Conservation (phyloP, 2,113 vertebrate genomes). For the Alaudala cheleensis region DNA sequence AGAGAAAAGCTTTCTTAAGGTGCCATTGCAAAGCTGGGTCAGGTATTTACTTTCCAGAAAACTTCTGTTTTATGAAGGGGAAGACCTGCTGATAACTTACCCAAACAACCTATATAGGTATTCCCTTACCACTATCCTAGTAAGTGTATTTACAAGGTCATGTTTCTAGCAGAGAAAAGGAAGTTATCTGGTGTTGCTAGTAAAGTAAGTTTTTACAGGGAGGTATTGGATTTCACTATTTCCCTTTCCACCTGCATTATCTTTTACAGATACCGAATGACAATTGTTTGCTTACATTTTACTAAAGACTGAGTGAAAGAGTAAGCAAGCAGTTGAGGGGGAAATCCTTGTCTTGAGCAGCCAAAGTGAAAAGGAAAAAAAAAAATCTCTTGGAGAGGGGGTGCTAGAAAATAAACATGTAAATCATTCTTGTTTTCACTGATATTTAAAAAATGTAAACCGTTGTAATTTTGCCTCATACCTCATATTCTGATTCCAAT, state of each 20-base stretch:
- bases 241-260: slow-evolving; percentile 30
- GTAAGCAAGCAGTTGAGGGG: background rate
- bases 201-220: background rate
- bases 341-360: background rate
- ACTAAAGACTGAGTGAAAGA: background rate
- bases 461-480: background rate
- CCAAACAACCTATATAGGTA: background rate
- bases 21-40: background rate
- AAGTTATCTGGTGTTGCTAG: slow-evolving; percentile 30
- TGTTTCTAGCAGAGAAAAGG: slow-evolving; percentile 14
- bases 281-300: slow-evolving; percentile 41
- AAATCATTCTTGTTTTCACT: background rate
- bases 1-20: background rate
- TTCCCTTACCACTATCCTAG: background rate
- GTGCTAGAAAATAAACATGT: background rate
- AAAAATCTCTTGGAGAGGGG: background rate
- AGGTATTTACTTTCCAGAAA: background rate
- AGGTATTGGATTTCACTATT: slow-evolving; percentile 21
- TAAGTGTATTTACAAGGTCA: background rate
- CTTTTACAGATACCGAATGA: slow-evolving; percentile 43
- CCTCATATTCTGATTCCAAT: background rate
- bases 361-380: background rate
- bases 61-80: background rate
- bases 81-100: slow-evolving; percentile 7
- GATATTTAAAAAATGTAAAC: background rate